A percentile compares a stretch with the other conserved stretches of the same genome.
These are phyloP conservation scores for Discoglossus pictus DNA, from an alignment of 2,797 vertebrate genomes.

Conservation along the genomic window DNA sequence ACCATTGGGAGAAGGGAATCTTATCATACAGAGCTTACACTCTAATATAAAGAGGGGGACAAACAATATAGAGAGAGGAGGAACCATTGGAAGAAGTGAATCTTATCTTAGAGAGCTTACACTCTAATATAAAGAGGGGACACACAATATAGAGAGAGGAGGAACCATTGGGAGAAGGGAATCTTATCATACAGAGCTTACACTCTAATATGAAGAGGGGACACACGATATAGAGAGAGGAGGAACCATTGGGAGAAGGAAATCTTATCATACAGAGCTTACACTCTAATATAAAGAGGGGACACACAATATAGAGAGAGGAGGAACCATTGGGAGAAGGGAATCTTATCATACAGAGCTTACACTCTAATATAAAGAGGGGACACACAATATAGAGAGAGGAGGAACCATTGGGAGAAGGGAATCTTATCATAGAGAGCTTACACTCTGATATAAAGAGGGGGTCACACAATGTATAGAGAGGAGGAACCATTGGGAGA, in stretches of 20 bases:
- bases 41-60: too few relatives aligned
- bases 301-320: too few relatives aligned
- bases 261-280: neutral
- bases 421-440: neutral
- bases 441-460: constrained; percentile 9
- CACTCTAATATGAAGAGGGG: neutral
- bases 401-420: neutral
- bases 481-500: too few relatives aligned
- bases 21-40: neutral
- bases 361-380: neutral
- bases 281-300: constrained; percentile 10
- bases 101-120: neutral
- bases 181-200: neutral
- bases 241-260: neutral
- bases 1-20: too few relatives aligned
- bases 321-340: too few relatives aligned
- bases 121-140: constrained; percentile 9
- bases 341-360: neutral
- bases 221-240: too few relatives aligned
- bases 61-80: neutral
- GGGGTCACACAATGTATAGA: too few relatives aligned
- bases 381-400: too few relatives aligned
- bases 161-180: too few relatives aligned
- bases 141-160: too few relatives aligned
- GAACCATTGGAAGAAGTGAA: neutral